Conservation (phyloP, 2,888 invertebrate genomes). For the Drosophila prostipennis region DNA sequence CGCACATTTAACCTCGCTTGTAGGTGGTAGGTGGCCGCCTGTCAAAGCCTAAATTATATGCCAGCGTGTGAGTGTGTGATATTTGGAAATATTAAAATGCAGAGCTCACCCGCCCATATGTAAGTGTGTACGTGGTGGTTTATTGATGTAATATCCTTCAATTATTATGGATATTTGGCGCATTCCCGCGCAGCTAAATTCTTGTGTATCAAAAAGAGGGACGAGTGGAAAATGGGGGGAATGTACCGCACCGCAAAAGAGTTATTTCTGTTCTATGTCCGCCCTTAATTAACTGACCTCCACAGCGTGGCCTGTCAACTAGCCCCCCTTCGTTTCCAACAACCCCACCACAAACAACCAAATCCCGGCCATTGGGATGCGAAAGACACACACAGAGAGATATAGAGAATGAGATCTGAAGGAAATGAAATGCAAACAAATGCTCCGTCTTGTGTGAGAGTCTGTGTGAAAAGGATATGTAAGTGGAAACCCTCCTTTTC, state of each 20-base stretch:
- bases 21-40: constrained; percentile 55
- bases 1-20: constrained; percentile 45
- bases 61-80: constrained; percentile 63
- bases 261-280: constrained; percentile 51
- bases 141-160: constrained; percentile 83
- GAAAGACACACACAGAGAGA: constrained; percentile 20
- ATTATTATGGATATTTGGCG: constrained; percentile 82
- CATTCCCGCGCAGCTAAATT: constrained; percentile 65
- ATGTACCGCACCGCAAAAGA: constrained; percentile 46
- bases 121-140: constrained; percentile 51
- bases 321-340: constrained; percentile 1
- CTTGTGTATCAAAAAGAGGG: constrained; percentile 50
- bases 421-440: constrained; percentile 79
- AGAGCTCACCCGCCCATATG: constrained; percentile 56
- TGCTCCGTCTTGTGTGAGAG: constrained; percentile 33
- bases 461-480: constrained; percentile 61
- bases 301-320: constrained; percentile 55
- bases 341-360: constrained; percentile 7
- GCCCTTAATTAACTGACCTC: constrained; percentile 72
- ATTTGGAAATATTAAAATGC: constrained; percentile 81
- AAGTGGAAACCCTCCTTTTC: constrained; percentile 46
- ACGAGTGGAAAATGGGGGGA: background rate
- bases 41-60: constrained; percentile 82
- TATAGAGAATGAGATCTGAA: constrained; percentile 52
- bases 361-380: constrained; percentile 33